Evolutionary conservation across 2,113 vertebrate genomes (phyloP).

Genomic region (Zootoca vivipara): DNA sequence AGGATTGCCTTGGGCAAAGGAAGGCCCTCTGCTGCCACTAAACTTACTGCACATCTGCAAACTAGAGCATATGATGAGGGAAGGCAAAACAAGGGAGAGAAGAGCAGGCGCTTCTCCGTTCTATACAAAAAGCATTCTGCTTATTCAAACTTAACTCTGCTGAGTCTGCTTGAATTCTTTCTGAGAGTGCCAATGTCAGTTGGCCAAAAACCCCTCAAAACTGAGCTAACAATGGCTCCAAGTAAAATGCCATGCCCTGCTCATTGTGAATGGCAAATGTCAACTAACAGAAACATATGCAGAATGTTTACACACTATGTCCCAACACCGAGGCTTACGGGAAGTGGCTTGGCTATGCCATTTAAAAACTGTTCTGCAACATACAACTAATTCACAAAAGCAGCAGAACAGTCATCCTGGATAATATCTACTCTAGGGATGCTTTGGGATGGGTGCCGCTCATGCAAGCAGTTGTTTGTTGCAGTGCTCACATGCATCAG

Average conservation of each 20-base stretch:
- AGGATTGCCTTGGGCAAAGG: conserved; percentile 2
- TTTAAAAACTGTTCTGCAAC: neutral
- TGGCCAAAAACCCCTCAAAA: neutral
- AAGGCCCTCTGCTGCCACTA: neutral
- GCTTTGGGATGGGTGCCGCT: too few species aligned
- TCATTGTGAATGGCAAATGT: neutral
- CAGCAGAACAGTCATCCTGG: neutral
- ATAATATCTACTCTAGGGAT: neutral
- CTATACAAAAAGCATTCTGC: neutral
- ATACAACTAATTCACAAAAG: neutral
- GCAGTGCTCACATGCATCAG: too few species aligned
- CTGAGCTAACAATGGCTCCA: neutral
- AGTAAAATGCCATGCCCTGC: neutral
- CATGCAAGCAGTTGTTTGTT: too few species aligned
- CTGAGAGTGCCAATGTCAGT: neutral
- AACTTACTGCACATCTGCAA: neutral
- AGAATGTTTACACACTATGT: neutral
- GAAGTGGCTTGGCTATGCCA: neutral
- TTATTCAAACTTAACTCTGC: neutral
- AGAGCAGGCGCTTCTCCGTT: neutral
- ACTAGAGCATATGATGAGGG: neutral
- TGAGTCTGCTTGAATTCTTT: neutral
- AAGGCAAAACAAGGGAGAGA: neutral
- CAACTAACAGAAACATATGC: neutral
- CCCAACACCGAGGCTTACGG: neutral